A percentile compares a stretch with the other conserved stretches of the same genome.
phyloP scores from a whole-genome alignment of 1,140 invertebrate species.

The Callitettix versicolor region DNA sequence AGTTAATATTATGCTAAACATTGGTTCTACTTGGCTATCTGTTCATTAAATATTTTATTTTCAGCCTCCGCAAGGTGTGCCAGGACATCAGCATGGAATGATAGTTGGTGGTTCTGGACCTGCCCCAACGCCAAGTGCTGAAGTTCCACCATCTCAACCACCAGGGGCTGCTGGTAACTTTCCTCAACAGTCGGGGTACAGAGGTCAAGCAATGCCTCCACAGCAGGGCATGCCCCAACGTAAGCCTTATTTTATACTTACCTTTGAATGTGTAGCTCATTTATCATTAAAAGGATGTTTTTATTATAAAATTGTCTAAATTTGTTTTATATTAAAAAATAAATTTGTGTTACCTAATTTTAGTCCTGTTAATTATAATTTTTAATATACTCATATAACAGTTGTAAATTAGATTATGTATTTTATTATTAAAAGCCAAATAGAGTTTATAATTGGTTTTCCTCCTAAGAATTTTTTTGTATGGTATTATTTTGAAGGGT shows the following conservation, averaged over 20 bases:
- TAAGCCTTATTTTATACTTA: not conserved
- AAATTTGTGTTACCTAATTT: not conserved
- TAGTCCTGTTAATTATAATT: not conserved
- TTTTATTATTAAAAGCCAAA: too few species aligned
- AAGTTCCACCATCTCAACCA: slow-evolving; percentile 10
- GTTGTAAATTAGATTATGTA: too few species aligned
- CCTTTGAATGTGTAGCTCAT: too few species aligned
- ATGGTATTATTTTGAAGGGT: too few species aligned
- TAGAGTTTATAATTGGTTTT: too few species aligned
- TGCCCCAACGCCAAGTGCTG: not conserved
- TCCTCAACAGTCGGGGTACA: slow-evolving; percentile 16
- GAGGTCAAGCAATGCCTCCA: slow-evolving; percentile 16
- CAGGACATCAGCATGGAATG: slow-evolving; percentile 16
- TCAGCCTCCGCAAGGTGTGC: slow-evolving; percentile 19
- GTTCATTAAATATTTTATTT: too few species aligned
- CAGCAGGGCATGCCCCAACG: slow-evolving; percentile 3
- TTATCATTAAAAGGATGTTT: not conserved
- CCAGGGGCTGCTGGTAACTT: slow-evolving; percentile 3
- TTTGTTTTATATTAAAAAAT: not conserved
- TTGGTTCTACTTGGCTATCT: too few species aligned
- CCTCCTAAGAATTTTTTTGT: too few species aligned
- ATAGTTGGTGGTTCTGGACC: slow-evolving; percentile 13
- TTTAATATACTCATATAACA: not conserved
- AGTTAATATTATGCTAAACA: too few species aligned
- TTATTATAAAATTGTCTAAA: not conserved